phyloP scores from a whole-genome alignment of 2,888 invertebrate species.

The Euplagia quadripunctaria region DNA sequence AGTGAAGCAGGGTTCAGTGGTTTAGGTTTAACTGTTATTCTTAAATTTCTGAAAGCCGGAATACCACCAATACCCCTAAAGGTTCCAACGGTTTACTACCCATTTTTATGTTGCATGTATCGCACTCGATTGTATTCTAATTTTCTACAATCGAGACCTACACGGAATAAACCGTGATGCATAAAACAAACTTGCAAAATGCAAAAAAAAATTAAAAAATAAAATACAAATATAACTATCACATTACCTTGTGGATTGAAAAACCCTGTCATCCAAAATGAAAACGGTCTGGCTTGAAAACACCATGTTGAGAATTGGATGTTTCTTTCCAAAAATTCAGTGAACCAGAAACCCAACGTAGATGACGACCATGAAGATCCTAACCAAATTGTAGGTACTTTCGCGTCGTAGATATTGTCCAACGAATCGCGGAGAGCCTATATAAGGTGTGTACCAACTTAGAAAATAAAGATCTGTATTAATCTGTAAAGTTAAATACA shows the following conservation, averaged over 20 bases:
- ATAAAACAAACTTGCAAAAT: too few relatives aligned
- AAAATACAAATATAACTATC: background rate
- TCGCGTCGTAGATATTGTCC: slow-evolving; percentile 95
- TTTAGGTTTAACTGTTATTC: too few relatives aligned
- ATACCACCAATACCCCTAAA: too few relatives aligned
- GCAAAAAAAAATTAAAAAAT: too few relatives aligned
- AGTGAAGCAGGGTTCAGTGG: too few relatives aligned
- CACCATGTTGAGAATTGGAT: slow-evolving; percentile 93
- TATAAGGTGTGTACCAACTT: background rate
- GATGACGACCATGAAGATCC: slow-evolving; percentile 94
- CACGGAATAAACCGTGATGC: too few relatives aligned
- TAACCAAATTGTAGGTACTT: slow-evolving; percentile 92
- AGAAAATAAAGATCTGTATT: background rate
- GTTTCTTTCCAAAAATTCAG: slow-evolving; percentile 94
- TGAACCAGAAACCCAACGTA: slow-evolving; percentile 96
- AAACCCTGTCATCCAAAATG: slow-evolving; percentile 98
- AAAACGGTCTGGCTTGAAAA: slow-evolving; percentile 90
- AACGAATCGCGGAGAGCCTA: slow-evolving; percentile 93
- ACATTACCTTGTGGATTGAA: slow-evolving; percentile 95
- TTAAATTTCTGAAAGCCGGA: too few relatives aligned
- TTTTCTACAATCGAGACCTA: too few relatives aligned
- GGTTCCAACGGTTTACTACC: too few relatives aligned
- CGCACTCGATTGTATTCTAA: too few relatives aligned
- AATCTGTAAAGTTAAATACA: too few relatives aligned
- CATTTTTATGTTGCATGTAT: too few relatives aligned